These are phyloP conservation scores for Peromyscus aztecus DNA, from an alignment of 2,797 vertebrate genomes.

Conservation along the genomic window DNA sequence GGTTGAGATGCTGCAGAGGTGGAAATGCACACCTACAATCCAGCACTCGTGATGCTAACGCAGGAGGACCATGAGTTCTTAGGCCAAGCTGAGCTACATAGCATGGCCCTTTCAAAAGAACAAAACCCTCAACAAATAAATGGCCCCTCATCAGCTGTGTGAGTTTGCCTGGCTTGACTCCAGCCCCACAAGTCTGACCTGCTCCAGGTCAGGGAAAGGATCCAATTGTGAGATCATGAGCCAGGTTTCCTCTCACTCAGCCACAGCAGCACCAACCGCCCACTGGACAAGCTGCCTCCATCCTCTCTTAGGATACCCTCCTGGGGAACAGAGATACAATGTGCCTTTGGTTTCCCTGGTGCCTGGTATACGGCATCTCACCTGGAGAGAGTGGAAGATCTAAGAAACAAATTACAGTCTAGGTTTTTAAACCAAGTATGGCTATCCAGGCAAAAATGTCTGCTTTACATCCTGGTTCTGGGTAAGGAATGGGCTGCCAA, in stretches of 20 bases:
- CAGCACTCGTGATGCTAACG: background rate
- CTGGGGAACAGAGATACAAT: background rate
- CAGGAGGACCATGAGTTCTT: background rate
- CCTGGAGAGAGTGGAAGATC: background rate
- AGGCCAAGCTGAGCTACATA: background rate
- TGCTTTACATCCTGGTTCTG: background rate
- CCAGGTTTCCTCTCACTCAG: accelerated
- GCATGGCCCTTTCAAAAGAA: background rate
- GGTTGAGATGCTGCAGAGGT: background rate
- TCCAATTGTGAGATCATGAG: background rate
- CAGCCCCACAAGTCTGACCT: background rate
- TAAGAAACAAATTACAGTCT: background rate
- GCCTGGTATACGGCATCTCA: background rate
- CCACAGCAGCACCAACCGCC: background rate
- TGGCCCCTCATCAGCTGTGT: background rate
- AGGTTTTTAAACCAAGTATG: background rate
- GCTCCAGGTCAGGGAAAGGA: background rate
- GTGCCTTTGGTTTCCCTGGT: background rate
- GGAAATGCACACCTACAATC: background rate
- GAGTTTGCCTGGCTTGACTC: background rate
- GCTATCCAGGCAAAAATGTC: background rate
- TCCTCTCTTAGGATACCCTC: background rate
- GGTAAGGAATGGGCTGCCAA: background rate
- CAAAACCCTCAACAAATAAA: background rate
- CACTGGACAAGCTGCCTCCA: background rate